A percentile compares a stretch with the other conserved stretches of the same genome.
phyloP scores from a whole-genome alignment of 1,140 invertebrate species.

The Pissodes strobi region DNA sequence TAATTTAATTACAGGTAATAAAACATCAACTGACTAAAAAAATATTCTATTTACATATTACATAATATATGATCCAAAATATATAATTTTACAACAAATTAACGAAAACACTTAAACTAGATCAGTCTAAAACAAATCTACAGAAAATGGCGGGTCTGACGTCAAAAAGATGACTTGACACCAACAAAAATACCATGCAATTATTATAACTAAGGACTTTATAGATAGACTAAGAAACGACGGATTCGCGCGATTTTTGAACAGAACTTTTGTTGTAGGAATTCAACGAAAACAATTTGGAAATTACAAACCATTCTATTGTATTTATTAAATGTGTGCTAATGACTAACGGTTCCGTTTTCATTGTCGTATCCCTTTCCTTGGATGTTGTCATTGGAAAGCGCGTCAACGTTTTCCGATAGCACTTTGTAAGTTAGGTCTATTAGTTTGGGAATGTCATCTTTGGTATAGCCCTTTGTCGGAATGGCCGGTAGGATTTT shows the following conservation, averaged over 20 bases:
- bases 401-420: constrained; percentile 57
- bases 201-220: background rate
- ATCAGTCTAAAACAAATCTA: background rate
- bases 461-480: constrained; percentile 66
- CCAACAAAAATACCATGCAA: too few relatives aligned
- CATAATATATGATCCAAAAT: too few relatives aligned
- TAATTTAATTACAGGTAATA: too few relatives aligned
- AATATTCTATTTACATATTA: too few relatives aligned
- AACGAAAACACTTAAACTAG: too few relatives aligned
- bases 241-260: background rate
- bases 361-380: constrained; percentile 13
- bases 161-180: too few relatives aligned
- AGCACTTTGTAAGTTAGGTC: constrained; percentile 67
- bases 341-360: background rate
- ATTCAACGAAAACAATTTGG: background rate
- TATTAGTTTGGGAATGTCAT: constrained; percentile 68
- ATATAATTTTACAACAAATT: too few relatives aligned
- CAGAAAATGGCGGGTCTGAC: background rate
- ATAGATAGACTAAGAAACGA: background rate
- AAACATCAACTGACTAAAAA: too few relatives aligned
- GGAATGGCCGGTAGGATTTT: constrained; percentile 72
- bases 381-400: background rate
- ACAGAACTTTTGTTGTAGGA: background rate
- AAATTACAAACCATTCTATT: background rate
- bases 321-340: background rate